Percentiles rank a stretch among this genome's conserved stretches.
These are phyloP conservation scores for Brachyrhaphis roseni DNA, from an alignment of 2,797 vertebrate species.

Conservation along the genomic window DNA sequence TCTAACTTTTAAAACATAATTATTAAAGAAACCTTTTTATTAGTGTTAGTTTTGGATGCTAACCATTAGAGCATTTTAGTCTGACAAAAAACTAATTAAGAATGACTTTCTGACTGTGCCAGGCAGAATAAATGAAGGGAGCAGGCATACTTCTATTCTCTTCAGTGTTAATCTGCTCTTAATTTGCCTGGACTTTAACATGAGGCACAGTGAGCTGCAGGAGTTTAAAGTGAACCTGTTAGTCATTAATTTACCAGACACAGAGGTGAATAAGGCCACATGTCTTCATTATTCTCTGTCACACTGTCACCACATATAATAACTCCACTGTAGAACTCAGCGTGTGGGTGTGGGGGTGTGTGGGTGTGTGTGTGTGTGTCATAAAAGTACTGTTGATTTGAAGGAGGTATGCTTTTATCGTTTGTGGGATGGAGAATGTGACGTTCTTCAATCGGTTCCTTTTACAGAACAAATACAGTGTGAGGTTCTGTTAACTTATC, in stretches of 20 bases:
- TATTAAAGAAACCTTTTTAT: neutral
- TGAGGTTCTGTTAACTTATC: neutral
- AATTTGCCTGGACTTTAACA: conserved; percentile 59
- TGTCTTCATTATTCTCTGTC: conserved; percentile 72
- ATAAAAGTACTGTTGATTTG: neutral
- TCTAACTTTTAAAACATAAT: neutral
- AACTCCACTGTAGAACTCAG: neutral
- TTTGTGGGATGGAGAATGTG: neutral
- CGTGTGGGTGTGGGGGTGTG: neutral
- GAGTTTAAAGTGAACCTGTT: conserved; percentile 65
- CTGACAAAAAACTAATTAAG: neutral
- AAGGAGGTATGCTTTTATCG: neutral
- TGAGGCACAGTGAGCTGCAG: conserved; percentile 52
- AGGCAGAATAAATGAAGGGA: conserved; percentile 11
- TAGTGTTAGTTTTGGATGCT: neutral
- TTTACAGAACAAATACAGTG: neutral
- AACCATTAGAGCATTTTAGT: neutral
- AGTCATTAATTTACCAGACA: conserved; percentile 71
- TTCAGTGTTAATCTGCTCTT: conserved; percentile 56
- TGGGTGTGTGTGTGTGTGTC: neutral
- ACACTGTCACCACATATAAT: conserved; percentile 57
- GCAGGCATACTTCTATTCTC: conserved; percentile 14
- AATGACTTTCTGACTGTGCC: neutral
- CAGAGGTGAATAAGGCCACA: conserved; percentile 63
- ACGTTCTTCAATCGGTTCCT: neutral